phyloP scores from a whole-genome alignment of 2,797 vertebrate genomes.

The Streptopelia turtur region DNA sequence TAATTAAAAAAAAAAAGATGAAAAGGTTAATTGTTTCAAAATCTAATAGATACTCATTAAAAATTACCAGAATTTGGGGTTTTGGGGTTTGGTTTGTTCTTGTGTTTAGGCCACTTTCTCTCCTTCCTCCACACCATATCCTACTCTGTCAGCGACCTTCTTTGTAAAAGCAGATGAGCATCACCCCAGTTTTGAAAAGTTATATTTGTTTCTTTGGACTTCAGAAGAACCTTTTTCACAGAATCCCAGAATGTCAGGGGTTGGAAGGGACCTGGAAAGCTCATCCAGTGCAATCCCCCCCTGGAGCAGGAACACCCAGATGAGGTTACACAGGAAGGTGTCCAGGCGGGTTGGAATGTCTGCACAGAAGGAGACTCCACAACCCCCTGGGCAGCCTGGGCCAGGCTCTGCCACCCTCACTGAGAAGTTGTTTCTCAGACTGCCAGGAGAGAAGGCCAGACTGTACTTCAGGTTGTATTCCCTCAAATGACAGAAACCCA shows the following conservation, averaged over 20 bases:
- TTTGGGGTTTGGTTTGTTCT: background rate
- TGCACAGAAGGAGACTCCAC: too few species aligned
- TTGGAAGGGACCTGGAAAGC: too few species aligned
- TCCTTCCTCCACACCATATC: background rate
- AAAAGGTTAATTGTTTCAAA: constrained; percentile 24
- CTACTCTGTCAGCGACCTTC: background rate
- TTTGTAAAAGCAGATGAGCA: background rate
- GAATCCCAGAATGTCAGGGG: too few species aligned
- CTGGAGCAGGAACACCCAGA: too few species aligned
- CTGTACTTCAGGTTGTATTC: background rate
- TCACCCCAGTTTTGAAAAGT: background rate
- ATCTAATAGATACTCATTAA: background rate
- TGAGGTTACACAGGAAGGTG: too few species aligned
- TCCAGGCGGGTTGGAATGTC: too few species aligned
- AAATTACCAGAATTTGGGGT: background rate
- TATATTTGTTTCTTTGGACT: background rate
- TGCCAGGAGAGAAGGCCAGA: background rate
- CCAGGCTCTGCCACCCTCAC: too few species aligned
- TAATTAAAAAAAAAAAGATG: background rate
- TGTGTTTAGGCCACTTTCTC: background rate
- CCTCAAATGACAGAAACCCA: background rate
- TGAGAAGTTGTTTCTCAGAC: background rate
- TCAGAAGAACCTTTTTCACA: background rate
- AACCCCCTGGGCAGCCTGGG: too few species aligned
- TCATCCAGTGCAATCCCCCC: too few species aligned